Conservation (phyloP, 2,113 vertebrate species). For the Nannospalax galili region DNA sequence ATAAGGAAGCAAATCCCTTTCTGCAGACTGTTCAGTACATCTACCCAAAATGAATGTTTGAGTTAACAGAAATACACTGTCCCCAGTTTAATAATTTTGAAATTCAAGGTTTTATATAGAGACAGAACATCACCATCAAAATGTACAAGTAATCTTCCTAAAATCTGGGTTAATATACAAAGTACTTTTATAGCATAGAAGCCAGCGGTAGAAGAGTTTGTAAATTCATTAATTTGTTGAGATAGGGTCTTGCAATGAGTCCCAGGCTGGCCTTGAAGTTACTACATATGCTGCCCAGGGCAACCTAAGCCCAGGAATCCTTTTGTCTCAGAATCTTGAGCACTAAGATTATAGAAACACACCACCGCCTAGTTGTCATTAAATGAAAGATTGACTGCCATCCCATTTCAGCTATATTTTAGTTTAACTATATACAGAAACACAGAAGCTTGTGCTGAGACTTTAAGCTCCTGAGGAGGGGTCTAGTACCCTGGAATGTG, state of each 20-base stretch:
- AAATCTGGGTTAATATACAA: not conserved
- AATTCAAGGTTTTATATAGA: not conserved
- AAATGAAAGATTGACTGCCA: not conserved
- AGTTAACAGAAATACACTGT: not conserved
- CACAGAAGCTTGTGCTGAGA: not conserved
- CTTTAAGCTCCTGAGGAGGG: not conserved
- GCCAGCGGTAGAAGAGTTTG: not conserved
- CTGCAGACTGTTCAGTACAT: not conserved
- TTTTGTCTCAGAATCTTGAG: not conserved
- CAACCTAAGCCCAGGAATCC: not conserved
- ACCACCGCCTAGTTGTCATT: not conserved
- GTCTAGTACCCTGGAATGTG: not conserved
- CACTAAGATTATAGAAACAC: not conserved
- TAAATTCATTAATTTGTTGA: too few species aligned
- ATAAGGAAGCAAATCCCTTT: not conserved
- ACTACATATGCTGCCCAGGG: too few species aligned
- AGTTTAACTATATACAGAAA: not conserved
- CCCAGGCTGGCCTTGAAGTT: too few species aligned
- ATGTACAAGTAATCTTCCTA: slow-evolving; percentile 17
- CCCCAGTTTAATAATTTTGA: slow-evolving; percentile 32
- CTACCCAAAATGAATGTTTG: slow-evolving; percentile 23
- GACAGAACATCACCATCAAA: not conserved
- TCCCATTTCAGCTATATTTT: slow-evolving; percentile 29
- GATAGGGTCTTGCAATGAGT: too few species aligned
- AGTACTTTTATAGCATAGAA: not conserved